Evolutionary conservation across 2,797 vertebrate species (phyloP).

Genomic region (Microctenopoma lineatum): DNA sequence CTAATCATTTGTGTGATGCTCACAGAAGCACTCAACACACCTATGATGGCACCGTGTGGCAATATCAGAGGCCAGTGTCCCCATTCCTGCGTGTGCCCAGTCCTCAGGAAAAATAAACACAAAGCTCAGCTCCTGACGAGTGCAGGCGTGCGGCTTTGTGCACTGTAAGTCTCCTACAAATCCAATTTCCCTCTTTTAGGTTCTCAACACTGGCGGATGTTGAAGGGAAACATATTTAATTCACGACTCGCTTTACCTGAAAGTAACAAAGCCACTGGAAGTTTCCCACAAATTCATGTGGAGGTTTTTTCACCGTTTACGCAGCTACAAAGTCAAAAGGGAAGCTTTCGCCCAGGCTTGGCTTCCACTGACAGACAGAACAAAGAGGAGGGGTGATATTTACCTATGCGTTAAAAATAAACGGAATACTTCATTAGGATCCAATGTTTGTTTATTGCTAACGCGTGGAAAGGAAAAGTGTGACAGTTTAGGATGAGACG

Average conservation of each 20-base stretch:
- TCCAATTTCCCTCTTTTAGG: conserved; percentile 65
- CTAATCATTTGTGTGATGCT: conserved; percentile 10
- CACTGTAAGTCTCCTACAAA: conserved; percentile 62
- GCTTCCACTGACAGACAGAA: conserved; percentile 56
- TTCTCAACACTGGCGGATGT: conserved; percentile 47
- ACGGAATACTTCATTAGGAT: conserved; percentile 66
- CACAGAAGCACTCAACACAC: conserved; percentile 21
- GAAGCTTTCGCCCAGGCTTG: conserved; percentile 45
- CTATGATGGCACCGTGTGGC: conserved; percentile 3
- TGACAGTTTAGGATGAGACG: conserved; percentile 55
- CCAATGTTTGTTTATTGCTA: conserved; percentile 58
- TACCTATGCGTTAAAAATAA: conserved; percentile 70
- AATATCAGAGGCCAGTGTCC: conserved; percentile 25
- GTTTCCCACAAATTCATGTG: conserved; percentile 48
- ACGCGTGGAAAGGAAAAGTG: conserved; percentile 71
- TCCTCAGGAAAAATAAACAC: conserved; percentile 28
- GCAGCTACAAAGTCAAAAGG: conserved; percentile 46
- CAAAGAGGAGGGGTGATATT: conserved; percentile 71
- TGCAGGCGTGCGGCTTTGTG: conserved; percentile 40
- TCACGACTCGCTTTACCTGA: conserved; percentile 65
- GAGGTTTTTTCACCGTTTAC: conserved; percentile 53
- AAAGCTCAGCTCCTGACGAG: conserved; percentile 43
- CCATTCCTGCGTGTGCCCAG: conserved; percentile 8
- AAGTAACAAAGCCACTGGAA: conserved; percentile 56
- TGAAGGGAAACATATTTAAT: conserved; percentile 71